These are phyloP conservation scores for Chironomus riparius DNA, from an alignment of 2,888 invertebrate genomes.

Conservation along the genomic window DNA sequence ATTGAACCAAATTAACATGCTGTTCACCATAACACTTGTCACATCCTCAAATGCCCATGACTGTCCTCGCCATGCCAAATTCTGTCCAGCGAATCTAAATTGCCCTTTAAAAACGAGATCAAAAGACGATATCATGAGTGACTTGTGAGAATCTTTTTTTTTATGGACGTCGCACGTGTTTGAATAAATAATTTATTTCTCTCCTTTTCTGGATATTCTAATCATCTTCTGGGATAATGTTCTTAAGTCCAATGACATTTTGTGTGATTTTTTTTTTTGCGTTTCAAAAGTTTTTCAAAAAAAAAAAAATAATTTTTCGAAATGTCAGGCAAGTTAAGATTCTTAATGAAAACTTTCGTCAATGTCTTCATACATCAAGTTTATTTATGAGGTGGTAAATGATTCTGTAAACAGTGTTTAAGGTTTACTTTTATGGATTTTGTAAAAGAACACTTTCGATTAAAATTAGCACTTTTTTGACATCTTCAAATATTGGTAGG, in stretches of 20 bases:
- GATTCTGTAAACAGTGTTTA: no score
- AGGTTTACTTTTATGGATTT: no score
- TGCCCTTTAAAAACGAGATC: conserved; percentile 4
- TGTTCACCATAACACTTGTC: conserved; percentile 3
- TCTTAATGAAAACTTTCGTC: no score
- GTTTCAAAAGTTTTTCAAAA: no score
- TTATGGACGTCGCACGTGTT: neutral
- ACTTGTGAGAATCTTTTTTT: neutral
- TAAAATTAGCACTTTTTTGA: no score
- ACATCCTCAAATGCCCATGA: conserved; percentile 21
- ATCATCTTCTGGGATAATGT: neutral
- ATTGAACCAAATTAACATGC: conserved; percentile 20
- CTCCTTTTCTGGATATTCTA: neutral
- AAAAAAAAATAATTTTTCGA: no score
- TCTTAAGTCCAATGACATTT: neutral
- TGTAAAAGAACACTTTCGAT: no score
- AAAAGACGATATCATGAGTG: neutral
- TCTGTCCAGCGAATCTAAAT: conserved; percentile 19
- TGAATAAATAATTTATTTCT: neutral
- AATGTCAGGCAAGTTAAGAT: no score
- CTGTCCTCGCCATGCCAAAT: conserved; percentile 19
- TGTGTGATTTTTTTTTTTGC: neutral
- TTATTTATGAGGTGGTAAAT: no score
- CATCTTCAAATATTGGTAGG: no score
- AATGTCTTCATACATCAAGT: no score